Evolutionary conservation across 2,888 invertebrate species (phyloP), one percentile per base, ranked within the genome.

Genomic region (Lumbricus terrestris): DNA sequence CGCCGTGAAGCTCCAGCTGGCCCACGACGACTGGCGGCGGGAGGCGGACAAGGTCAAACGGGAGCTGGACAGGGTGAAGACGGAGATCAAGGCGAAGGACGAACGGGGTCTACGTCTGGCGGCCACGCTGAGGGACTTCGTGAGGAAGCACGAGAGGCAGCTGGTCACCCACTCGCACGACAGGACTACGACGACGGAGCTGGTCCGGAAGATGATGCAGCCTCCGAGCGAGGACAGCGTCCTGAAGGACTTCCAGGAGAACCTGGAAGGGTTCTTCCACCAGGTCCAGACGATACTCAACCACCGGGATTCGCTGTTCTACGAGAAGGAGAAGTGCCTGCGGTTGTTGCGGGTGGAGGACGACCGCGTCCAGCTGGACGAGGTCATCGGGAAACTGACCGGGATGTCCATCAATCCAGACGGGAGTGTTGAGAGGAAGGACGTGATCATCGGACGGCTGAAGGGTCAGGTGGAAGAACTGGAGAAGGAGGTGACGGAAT

Each of bases 21-120:
- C 91, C 33, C 91, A 91, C 40, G 92, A 92, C 37, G 91, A 92
- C 82, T 92, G 92, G 92, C 82, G 89, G 3, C 88, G 90, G n/a
- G 91, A 92, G 90, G 69, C 91, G 38, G 90, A 91, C 37, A 89
- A 89, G 88, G 89, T 91, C 15, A 40, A 88, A 6, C 40, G 90
- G 15, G 88, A 90, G 90, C 54, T 91, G 29, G 82, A 91, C 47
- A 38, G 83, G n/a, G 38, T 82, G 88, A 90, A 20, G 20, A 3
- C 40, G 1, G 69, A 88, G 82, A 54, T 85, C 85, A 37, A 34
- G 35, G 85, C 88, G 35, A 47, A 42, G 40, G 88, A 40, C 47
- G 89, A 54, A 29, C 69, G 42, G 35, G 89, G 69, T 15, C 34
- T 89, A 18, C 37, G 47, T 4, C 47, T 89, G 23, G 42, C 89